Percentiles rank a stretch among this genome's conserved stretches.
Evolutionary conservation across 2,113 vertebrate genomes (phyloP).

Genomic region (Mastomys natalensis): DNA sequence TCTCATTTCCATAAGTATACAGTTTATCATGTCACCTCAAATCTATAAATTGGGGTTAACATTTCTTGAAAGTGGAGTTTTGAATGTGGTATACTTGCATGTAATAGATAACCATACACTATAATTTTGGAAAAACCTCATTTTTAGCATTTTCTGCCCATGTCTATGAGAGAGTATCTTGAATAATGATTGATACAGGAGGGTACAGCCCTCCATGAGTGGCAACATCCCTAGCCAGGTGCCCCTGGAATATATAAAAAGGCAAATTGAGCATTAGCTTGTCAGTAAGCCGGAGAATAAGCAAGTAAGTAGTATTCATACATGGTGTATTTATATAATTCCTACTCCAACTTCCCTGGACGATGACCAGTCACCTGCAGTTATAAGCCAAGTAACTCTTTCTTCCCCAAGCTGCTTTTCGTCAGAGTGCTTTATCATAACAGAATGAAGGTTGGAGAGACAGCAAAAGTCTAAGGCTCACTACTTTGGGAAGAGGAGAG

Average conservation of each 20-base stretch:
- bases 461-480: constrained; percentile 27
- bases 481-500: constrained; percentile 35
- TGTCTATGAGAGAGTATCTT: background rate
- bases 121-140: background rate
- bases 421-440: background rate
- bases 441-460: background rate
- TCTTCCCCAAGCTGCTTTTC: background rate
- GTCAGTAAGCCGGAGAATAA: no score
- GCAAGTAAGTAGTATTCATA: background rate
- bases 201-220: no score
- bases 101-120: background rate
- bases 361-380: background rate
- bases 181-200: background rate
- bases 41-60: background rate
- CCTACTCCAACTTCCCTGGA: background rate
- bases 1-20: background rate
- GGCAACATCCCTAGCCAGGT: no score
- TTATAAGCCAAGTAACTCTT: background rate
- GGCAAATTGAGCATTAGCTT: background rate
- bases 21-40: constrained; percentile 27
- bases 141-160: background rate
- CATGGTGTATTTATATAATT: background rate
- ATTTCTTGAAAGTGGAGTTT: background rate
- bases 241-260: background rate
- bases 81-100: background rate